phyloP scores from a whole-genome alignment of 2,888 invertebrate species.

The Tetrapedia diversipes region DNA sequence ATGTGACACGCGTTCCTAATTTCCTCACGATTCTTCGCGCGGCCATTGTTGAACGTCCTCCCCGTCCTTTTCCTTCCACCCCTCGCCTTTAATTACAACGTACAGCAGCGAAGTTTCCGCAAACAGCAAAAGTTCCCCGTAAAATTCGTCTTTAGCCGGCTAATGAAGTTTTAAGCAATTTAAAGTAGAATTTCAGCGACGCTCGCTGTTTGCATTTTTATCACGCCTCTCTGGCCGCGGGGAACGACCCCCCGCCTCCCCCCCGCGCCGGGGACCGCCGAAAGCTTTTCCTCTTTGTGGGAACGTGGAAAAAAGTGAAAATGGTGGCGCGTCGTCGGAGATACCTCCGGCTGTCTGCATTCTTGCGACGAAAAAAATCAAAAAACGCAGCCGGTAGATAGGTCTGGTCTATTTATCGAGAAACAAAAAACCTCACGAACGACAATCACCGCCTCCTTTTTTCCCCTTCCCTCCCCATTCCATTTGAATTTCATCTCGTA shows the following conservation, averaged over 20 bases:
- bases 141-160: constrained; percentile 26
- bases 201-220: constrained; percentile 31
- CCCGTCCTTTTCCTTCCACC: background rate
- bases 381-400: too few relatives aligned
- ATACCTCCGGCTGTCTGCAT: background rate
- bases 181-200: constrained; percentile 31
- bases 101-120: constrained; percentile 9
- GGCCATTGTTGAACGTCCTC: constrained; percentile 18
- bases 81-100: constrained; percentile 31
- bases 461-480: background rate
- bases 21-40: constrained; percentile 2
- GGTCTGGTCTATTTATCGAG: background rate
- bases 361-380: background rate
- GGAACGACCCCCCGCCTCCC: background rate
- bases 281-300: background rate
- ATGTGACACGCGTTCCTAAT: constrained; percentile 35
- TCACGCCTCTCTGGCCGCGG: background rate
- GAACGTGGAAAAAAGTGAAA: background rate
- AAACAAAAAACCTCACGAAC: background rate
- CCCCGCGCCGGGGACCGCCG: background rate
- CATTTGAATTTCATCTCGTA: background rate
- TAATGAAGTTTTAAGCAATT: constrained; percentile 39
- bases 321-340: background rate
- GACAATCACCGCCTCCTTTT: too few relatives aligned
- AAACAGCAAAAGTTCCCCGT: constrained; percentile 21